A percentile compares a stretch with the other conserved stretches of the same genome.
These are phyloP conservation scores for Rhynchonycteris naso DNA, from an alignment of 2,797 vertebrate species.

Conservation along the genomic window DNA sequence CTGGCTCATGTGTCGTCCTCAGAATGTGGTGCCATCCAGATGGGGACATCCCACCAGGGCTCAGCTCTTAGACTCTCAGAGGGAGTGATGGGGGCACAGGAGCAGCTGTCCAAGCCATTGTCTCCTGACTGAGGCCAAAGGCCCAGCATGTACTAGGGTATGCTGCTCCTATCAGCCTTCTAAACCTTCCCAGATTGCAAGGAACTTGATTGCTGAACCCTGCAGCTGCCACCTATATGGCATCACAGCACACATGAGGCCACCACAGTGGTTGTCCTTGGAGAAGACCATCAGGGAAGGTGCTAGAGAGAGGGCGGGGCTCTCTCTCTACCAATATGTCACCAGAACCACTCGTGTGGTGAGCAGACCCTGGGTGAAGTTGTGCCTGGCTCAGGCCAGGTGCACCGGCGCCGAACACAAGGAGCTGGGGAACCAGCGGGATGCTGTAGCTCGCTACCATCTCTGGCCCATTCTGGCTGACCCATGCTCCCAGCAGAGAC, in stretches of 20 bases:
- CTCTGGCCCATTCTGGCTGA: background rate
- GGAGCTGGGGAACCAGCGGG: background rate
- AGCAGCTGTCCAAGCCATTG: background rate
- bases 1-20: background rate
- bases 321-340: background rate
- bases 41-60: background rate
- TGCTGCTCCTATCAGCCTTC: background rate
- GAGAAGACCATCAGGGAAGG: background rate
- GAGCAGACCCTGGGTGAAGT: background rate
- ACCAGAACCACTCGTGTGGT: background rate
- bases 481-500: background rate
- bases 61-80: background rate
- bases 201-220: background rate
- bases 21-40: background rate
- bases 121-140: background rate
- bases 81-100: background rate
- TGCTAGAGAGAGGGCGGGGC: background rate
- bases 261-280: background rate
- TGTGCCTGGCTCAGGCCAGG: background rate
- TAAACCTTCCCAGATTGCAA: background rate
- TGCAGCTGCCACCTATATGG: background rate
- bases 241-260: background rate
- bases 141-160: background rate
- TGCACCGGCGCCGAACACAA: background rate
- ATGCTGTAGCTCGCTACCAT: background rate